Evolutionary conservation across 2,797 vertebrate genomes (phyloP), one percentile per base, ranked within the genome.

Genomic region (Onychomys leucogaster): DNA sequence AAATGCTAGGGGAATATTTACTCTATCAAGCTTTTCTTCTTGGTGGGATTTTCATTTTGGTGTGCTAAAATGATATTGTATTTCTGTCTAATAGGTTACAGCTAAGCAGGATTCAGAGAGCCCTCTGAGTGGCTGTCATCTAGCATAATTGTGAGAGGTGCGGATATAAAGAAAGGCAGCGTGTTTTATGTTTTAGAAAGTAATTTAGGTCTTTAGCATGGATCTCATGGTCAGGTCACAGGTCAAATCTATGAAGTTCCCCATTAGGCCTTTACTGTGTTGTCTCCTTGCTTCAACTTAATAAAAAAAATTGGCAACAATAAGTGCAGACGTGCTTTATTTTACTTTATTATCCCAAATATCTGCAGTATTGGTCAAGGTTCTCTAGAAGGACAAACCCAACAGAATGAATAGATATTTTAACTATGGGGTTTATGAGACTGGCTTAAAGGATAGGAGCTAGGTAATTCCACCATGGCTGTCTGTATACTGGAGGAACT

Each of bases 1-100:
- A 52, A 49, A 57, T 77, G 91, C 88, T 91, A 96, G 75, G 94
- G 97, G 97, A 97, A 78, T 97, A 97, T 96, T 94, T 96, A 93
- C 67, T 81, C 90, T 90, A 46, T 75, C 84, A 96, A 90, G 52
- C n/a, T 93, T 95, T 90, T 67, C 52, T 90, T 93, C 76, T 57
- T 93, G 75, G 85, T 89, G 91, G 69, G 84, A 76, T 91, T 97
- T 97, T 97, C 86, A 95, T 75, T 95, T 96, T 95, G 90, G 49
- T 37, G 43, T 77, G 61, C 94, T 97, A 89, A 94, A 84, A 94
- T 92, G 86, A 84, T 61, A 96, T 81, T 67, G 29, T 69, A 34
- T 29, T 94, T 96, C 86, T 95, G 37, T 88, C 83, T 91, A 95
- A 90, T 52, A 94, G 55, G 43, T 57, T 23, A 89, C 14, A 94